Base-by-base conservation (phyloP, 2,797 vertebrate species). In the Tauraco hartlaubi region DNA sequence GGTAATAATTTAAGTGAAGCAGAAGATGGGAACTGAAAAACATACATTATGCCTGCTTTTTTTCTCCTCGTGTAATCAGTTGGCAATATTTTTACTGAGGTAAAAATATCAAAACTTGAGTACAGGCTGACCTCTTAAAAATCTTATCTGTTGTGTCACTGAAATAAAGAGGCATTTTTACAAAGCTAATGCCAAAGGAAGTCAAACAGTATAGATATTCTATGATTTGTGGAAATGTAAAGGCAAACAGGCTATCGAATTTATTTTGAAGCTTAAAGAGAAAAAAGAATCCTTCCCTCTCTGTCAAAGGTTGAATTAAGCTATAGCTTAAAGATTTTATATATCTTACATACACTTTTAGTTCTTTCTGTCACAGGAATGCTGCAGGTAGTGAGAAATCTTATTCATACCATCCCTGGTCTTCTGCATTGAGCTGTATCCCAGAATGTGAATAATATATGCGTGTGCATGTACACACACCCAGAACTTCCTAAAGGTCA, bases 391-490 rank as follows among this genome's bases (percentile, higher is more conserved):
- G 11, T 46, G 43, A 52, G 31, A 23, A 68, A 35, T 59, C 17
- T 8, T 59, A 6, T 66, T 59, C 44, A 8, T 22, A 15, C 3
- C 19, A 41, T 55, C n/a, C 16, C 15, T 33, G 9, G 4, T 55
- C 43, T 48, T 81, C 22, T 26, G 28, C 46, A 43, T 4, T 2
- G 3, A 69, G 19, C 31, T 61, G 14, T 54, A 20, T 31, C 86
- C 67, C 78, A 75, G 55, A 37, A 28, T 19, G 9, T 48, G 18
- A 88, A 86, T 77, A 84, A 78, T 56, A 21, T 5, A 21, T 35
- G 2, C 62, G 9, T 44, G 23, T 58, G 23, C 0, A 0, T 61
- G 16, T 39, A 21, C 15, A 31, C 8, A n/a, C 26, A 31, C 9
- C 6, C 2, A 56, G 31, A 84, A 2, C 3, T 22, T 29, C 43